These are phyloP conservation scores for Sclerurus mexicanus DNA, from an alignment of 2,113 vertebrate species.

Conservation along the genomic window DNA sequence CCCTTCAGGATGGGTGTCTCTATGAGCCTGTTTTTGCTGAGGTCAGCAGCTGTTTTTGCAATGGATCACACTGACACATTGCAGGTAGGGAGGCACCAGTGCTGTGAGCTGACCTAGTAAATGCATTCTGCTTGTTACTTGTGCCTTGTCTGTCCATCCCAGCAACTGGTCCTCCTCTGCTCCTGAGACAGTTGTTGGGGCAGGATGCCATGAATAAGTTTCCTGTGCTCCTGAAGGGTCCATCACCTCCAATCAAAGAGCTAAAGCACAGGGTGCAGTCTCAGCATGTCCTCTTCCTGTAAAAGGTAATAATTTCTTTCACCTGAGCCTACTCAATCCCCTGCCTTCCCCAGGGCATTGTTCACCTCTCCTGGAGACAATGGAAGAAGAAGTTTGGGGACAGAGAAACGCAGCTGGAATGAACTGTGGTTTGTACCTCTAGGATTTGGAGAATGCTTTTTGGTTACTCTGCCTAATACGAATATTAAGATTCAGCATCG, in stretches of 20 bases:
- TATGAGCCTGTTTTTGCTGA: neutral
- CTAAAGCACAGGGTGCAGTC: accelerated
- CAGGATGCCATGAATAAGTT: neutral
- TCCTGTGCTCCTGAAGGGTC: neutral
- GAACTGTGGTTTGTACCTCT: neutral
- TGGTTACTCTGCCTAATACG: neutral
- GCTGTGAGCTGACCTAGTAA: neutral
- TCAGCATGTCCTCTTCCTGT: accelerated
- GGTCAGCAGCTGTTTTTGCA: neutral
- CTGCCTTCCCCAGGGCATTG: neutral
- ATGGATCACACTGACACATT: neutral
- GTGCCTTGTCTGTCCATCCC: neutral
- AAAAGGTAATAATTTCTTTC: neutral
- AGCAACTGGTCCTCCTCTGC: accelerated
- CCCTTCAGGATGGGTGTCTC: neutral
- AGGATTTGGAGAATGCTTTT: neutral
- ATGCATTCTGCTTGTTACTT: neutral
- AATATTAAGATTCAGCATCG: neutral
- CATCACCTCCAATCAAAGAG: neutral
- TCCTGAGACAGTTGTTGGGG: accelerated
- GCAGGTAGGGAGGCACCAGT: neutral
- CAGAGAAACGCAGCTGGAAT: neutral
- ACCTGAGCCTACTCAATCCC: neutral
- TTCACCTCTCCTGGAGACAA: neutral
- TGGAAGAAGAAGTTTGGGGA: neutral